Evolutionary conservation across 2,888 invertebrate species (phyloP), one percentile per base, ranked within the genome.

Genomic region (Formica aserva): DNA sequence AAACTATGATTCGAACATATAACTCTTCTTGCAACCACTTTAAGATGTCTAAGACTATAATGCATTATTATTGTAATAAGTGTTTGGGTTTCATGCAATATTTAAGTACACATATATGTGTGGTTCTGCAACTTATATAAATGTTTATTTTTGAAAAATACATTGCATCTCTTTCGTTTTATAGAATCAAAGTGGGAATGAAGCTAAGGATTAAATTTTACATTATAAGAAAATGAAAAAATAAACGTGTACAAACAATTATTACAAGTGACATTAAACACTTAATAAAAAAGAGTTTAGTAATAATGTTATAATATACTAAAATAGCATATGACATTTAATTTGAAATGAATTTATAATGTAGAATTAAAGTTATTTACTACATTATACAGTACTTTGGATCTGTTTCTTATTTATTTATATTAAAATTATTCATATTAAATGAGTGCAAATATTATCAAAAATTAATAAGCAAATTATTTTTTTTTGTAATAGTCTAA

Each of bases 1-100:
- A 74, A 95, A 95, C 90, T 94, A 92, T 75, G 95, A 96, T 87
- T 90, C 95, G 76, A 95, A 95, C 35, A 96, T 96, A 87, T 96
- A 95, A 94, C 83, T 83, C 62, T 22, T 4, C 11, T 71, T 22
- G 8, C 71, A 67, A 81, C 26, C 74, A 69, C n/a, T 69, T 3
- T 8, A n/a, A 41, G 29, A 86, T 32, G 18, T 45, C 65, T 84
- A 88, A 84, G 48, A 57, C 48, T 69, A 35, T 41, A 67, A 85
- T 83, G 35, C 63, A 85, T 62, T 52, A 76, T 86, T 85, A 83
- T 84, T 15, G 38, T 67, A 66, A 29, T 29, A 1, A n/a, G 1
- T 18, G 22, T 62, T 35, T 13, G 26, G 6, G 29, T 29, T 62
- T 75, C 32, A 35, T 35, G 29, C 29, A 15, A n/a, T 32, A 62